Conservation (phyloP, 2,888 invertebrate genomes). For the Itoplectis maculator region DNA sequence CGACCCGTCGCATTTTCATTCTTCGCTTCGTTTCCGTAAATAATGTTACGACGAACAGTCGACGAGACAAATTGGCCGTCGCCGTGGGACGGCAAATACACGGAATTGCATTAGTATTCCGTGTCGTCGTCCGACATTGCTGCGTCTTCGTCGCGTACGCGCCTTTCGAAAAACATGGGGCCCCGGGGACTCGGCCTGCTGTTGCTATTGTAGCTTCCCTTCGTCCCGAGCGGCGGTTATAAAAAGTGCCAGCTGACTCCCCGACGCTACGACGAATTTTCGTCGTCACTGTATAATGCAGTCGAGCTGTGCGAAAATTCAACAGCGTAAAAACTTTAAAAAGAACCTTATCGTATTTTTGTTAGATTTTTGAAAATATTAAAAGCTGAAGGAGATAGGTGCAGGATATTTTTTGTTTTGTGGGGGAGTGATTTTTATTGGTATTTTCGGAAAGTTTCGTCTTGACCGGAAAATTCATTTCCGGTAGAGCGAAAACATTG, state of each 20-base stretch:
- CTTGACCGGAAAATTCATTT: constrained; percentile 52
- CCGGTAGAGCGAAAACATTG: constrained; percentile 47
- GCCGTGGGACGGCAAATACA: constrained; percentile 21
- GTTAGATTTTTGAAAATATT: background rate
- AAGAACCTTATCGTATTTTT: background rate
- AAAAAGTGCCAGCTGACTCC: constrained; percentile 30
- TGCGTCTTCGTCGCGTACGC: constrained; percentile 77
- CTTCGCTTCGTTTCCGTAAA: background rate
- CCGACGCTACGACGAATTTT: background rate
- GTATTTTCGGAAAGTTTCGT: background rate
- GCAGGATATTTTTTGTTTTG: constrained; percentile 2
- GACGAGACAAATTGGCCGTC: constrained; percentile 12
- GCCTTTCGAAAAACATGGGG: constrained; percentile 80
- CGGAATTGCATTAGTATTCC: constrained; percentile 78
- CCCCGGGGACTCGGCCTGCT: constrained; percentile 56
- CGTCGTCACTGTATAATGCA: background rate
- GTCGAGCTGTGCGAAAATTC: background rate
- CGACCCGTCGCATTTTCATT: background rate
- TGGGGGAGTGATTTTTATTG: no score
- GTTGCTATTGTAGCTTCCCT: constrained; percentile 31
- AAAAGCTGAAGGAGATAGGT: background rate
- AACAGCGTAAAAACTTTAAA: background rate
- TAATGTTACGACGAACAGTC: constrained; percentile 13
- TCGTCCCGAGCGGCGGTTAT: constrained; percentile 12
- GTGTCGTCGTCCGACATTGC: constrained; percentile 77